phyloP scores from a whole-genome alignment of 2,113 vertebrate species.

The Macquaria australasica region DNA sequence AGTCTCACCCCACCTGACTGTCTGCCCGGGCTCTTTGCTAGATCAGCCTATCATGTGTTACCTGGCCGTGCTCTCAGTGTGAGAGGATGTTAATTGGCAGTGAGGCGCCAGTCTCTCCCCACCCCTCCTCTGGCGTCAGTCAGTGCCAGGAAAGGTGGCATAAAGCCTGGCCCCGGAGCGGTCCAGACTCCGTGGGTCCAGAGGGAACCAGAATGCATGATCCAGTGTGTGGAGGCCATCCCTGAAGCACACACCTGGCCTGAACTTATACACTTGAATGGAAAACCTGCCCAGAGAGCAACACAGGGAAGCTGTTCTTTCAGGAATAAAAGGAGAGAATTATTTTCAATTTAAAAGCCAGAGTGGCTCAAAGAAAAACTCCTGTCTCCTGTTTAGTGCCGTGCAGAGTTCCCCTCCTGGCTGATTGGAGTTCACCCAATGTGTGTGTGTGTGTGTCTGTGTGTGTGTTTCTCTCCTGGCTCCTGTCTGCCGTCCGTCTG shows the following conservation, averaged over 20 bases:
- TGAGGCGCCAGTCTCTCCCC: slow-evolving; percentile 74
- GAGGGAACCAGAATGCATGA: slow-evolving; percentile 48
- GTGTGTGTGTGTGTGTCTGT: slow-evolving; percentile 38
- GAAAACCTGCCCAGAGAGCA: slow-evolving; percentile 58
- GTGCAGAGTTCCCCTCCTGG: slow-evolving; percentile 57
- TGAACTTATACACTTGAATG: slow-evolving; percentile 44
- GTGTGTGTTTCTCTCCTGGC: slow-evolving; percentile 58
- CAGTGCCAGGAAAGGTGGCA: slow-evolving; percentile 76
- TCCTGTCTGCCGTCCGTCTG: slow-evolving; percentile 76
- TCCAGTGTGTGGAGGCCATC: slow-evolving; percentile 53
- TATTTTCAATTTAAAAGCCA: slow-evolving; percentile 54
- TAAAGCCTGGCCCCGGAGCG: slow-evolving; percentile 61
- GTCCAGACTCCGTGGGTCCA: slow-evolving; percentile 67
- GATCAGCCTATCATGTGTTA: slow-evolving; percentile 71
- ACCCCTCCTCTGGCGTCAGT: slow-evolving; percentile 55
- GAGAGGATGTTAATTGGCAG: slow-evolving; percentile 75
- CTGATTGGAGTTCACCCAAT: slow-evolving; percentile 65
- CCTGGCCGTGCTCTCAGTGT: slow-evolving; percentile 68
- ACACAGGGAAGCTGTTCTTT: slow-evolving; percentile 31
- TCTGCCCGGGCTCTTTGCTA: slow-evolving; percentile 42
- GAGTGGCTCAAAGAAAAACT: slow-evolving; percentile 54
- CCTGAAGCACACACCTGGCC: slow-evolving; percentile 62
- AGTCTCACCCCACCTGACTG: slow-evolving; percentile 53
- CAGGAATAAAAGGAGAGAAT: slow-evolving; percentile 48
- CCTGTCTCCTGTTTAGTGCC: slow-evolving; percentile 46